Evolutionary conservation across 1,140 invertebrate species (phyloP).

Genomic region (Lepidostoma basale): DNA sequence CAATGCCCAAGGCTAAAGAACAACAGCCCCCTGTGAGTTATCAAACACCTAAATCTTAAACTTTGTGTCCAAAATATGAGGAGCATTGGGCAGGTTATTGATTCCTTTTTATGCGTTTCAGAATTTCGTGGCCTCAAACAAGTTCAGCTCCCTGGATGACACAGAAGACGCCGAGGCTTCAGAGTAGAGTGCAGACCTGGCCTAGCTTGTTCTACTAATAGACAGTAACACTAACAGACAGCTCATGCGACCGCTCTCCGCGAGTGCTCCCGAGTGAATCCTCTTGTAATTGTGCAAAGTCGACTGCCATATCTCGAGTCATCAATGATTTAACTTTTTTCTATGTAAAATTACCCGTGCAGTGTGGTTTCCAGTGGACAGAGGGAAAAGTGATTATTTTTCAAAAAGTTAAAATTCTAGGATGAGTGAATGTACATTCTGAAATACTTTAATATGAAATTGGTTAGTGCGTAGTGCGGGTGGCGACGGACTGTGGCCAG

Average conservation of each 20-base stretch:
- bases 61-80: background rate
- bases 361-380: constrained; percentile 28
- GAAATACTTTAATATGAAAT: constrained; percentile 28
- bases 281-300: background rate
- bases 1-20: constrained; percentile 67
- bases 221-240: constrained; percentile 24
- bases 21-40: constrained; percentile 67
- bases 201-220: constrained; percentile 30
- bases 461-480: constrained; percentile 22
- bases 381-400: constrained; percentile 35
- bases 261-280: constrained; percentile 4
- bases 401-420: constrained; percentile 3
- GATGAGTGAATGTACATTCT: constrained; percentile 27
- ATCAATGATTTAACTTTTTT: constrained; percentile 22
- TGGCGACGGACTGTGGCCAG: no score
- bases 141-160: constrained; percentile 62
- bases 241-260: background rate
- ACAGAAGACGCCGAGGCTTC: constrained; percentile 51
- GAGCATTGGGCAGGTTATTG: background rate
- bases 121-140: constrained; percentile 69
- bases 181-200: no score
- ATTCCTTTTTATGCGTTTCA: constrained; percentile 53
- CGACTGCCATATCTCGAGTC: constrained; percentile 23
- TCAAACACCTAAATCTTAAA: background rate
- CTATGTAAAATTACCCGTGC: constrained; percentile 10